Percentiles rank a stretch among this genome's conserved stretches.
phyloP scores from a whole-genome alignment of 2,797 vertebrate genomes.

The Anguilla megastoma region DNA sequence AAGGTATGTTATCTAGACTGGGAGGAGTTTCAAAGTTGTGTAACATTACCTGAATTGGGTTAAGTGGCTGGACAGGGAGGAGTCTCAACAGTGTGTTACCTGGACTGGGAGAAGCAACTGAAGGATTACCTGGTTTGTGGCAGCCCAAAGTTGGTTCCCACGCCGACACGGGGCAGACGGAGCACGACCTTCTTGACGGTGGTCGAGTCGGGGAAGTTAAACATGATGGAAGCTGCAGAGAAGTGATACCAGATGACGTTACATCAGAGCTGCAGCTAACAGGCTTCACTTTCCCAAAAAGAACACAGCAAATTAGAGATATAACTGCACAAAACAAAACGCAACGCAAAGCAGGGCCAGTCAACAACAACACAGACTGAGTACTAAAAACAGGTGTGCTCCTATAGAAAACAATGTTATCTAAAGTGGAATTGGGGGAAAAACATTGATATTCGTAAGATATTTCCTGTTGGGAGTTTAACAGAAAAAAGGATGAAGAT shows the following conservation, averaged over 20 bases:
- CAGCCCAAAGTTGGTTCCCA: constrained; percentile 93
- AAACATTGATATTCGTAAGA: neutral
- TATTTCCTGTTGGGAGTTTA: neutral
- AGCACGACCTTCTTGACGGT: constrained; percentile 96
- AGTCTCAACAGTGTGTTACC: neutral
- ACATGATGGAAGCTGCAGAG: constrained; percentile 87
- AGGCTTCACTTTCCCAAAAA: neutral
- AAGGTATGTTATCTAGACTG: neutral
- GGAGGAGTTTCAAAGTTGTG: neutral
- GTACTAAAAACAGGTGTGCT: neutral
- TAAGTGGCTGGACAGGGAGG: neutral
- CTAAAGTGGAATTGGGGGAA: neutral
- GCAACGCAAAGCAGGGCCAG: neutral
- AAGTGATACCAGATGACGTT: constrained; percentile 5
- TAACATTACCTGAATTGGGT: neutral
- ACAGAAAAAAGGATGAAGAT: neutral
- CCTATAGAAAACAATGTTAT: neutral
- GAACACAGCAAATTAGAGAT: neutral
- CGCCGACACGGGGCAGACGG: constrained; percentile 91
- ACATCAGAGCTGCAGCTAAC: neutral
- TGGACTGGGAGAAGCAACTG: neutral
- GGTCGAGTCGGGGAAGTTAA: constrained; percentile 91
- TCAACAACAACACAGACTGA: too few relatives aligned
- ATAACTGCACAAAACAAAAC: neutral
- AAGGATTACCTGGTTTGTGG: constrained; percentile 88